These are phyloP conservation scores for Cosmopolites sordidus DNA, from an alignment of 2,888 invertebrate genomes.

Conservation along the genomic window DNA sequence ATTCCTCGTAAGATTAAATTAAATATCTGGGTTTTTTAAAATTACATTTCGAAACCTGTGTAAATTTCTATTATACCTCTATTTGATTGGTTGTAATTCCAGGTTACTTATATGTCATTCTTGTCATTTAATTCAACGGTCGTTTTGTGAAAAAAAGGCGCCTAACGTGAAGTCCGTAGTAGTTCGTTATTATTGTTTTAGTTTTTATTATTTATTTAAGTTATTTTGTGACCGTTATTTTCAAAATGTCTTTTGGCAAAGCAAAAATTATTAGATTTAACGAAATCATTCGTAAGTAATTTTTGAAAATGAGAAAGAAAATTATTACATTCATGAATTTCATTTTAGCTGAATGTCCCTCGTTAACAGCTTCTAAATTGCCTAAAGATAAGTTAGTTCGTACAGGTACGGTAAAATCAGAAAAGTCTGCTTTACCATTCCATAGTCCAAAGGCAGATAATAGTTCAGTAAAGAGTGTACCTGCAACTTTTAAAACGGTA, in stretches of 20 bases:
- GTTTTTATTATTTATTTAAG: background rate
- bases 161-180: background rate
- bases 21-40: too few relatives aligned
- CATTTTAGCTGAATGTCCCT: background rate
- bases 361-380: conserved; percentile 6
- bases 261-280: conserved; percentile 56
- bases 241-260: conserved; percentile 54
- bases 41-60: too few relatives aligned
- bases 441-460: conserved; percentile 39
- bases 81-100: too few relatives aligned
- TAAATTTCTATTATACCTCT: too few relatives aligned
- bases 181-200: background rate
- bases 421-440: conserved; percentile 4
- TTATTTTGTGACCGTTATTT: background rate
- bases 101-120: too few relatives aligned
- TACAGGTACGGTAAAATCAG: background rate
- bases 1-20: too few relatives aligned
- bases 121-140: background rate
- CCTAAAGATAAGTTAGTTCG: conserved; percentile 5
- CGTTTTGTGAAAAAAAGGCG: conserved; percentile 1
- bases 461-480: conserved; percentile 34
- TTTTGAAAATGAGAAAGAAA: too few relatives aligned
- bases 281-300: conserved; percentile 50
- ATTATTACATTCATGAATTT: too few relatives aligned
- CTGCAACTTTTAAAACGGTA: conserved; percentile 44